Conservation (phyloP, 2,888 invertebrate genomes). For the Rhamnusium bicolor region DNA sequence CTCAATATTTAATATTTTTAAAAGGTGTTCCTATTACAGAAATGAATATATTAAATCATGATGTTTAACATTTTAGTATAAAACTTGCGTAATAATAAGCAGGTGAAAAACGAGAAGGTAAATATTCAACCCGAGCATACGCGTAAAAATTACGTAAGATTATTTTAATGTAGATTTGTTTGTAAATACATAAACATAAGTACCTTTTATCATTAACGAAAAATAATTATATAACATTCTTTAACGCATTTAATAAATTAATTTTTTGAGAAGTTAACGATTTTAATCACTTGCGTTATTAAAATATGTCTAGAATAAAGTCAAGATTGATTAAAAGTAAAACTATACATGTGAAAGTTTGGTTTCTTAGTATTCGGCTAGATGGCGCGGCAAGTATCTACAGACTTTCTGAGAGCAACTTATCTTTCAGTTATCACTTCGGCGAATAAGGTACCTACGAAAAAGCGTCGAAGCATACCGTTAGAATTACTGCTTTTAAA, state of each 20-base stretch:
- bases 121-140: neutral
- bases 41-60: conserved; percentile 32
- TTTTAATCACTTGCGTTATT: neutral
- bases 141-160: conserved; percentile 25
- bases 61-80: conserved; percentile 28
- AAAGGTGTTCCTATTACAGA: conserved; percentile 27
- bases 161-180: conserved; percentile 24
- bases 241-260: neutral
- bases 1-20: conserved; percentile 22
- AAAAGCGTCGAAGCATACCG: neutral
- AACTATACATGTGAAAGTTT: neutral
- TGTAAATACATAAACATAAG: no score
- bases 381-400: conserved; percentile 5
- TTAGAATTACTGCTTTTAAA: neutral
- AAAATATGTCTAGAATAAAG: neutral
- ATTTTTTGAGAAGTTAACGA: neutral
- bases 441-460: neutral
- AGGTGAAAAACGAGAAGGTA: conserved; percentile 23
- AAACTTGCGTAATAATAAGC: conserved; percentile 30
- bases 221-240: neutral
- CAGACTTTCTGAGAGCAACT: neutral
- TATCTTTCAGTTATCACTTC: neutral
- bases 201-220: neutral
- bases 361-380: neutral
- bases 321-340: neutral